Conservation (phyloP, 2,113 vertebrate genomes). For the Maylandia zebra region DNA sequence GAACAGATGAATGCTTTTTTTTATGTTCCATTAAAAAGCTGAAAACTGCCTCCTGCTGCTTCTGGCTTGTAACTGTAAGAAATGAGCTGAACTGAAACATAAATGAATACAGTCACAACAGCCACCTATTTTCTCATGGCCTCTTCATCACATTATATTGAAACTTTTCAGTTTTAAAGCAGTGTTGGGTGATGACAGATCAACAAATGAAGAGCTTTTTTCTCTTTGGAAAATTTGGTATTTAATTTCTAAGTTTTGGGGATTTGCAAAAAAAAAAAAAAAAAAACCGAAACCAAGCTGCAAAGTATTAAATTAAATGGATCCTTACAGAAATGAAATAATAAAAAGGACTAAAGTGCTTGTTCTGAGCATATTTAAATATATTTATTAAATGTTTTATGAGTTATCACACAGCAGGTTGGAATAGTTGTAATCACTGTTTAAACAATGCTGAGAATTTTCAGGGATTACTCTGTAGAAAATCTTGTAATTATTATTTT, state of each 20-base stretch:
- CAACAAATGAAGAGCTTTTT: not conserved
- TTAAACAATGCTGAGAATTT: not conserved
- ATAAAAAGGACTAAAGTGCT: not conserved
- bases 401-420: not conserved
- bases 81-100: not conserved
- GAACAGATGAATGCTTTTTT: no score
- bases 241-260: not conserved
- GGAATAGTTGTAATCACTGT: not conserved
- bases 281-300: not conserved
- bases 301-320: not conserved
- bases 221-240: not conserved
- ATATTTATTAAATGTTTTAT: not conserved
- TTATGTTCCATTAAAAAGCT: not conserved
- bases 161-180: not conserved
- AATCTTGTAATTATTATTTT: not conserved
- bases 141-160: not conserved
- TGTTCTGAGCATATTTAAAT: not conserved
- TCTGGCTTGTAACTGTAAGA: not conserved
- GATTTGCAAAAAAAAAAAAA: not conserved
- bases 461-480: not conserved
- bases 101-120: not conserved
- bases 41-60: not conserved
- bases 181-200: not conserved
- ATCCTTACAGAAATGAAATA: rapidly evolving
- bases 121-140: not conserved